phyloP scores from a whole-genome alignment of 2,797 vertebrate species.

The Semotilus atromaculatus region DNA sequence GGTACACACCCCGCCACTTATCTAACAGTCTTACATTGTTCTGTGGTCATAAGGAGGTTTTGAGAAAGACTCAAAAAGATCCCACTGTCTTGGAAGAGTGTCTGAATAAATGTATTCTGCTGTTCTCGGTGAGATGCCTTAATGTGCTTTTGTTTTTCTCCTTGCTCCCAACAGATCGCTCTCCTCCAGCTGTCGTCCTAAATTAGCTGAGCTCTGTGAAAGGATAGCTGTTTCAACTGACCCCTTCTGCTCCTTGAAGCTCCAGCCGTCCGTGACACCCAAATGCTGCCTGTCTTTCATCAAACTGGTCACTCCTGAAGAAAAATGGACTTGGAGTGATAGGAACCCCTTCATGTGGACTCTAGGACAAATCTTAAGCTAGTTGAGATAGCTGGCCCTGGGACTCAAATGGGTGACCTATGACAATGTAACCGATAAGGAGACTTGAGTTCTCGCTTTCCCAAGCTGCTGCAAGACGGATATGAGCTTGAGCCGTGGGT shows the following conservation, averaged over 20 bases:
- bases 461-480: conserved; percentile 71
- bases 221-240: conserved; percentile 64
- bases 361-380: conserved; percentile 41
- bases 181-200: conserved; percentile 69
- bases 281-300: conserved; percentile 68
- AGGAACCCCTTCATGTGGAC: conserved; percentile 68
- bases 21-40: conserved; percentile 39
- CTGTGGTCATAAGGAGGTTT: conserved; percentile 56
- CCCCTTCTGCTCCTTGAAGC: conserved; percentile 54
- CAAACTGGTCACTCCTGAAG: conserved; percentile 63
- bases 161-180: conserved; percentile 65
- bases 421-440: conserved; percentile 76
- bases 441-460: conserved; percentile 69
- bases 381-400: conserved; percentile 14
- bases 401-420: conserved; percentile 66
- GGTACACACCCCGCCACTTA: conserved; percentile 16
- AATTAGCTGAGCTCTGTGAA: conserved; percentile 70
- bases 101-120: conserved; percentile 43
- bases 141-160: conserved; percentile 63
- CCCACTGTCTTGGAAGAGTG: conserved; percentile 43
- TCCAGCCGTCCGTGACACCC: conserved; percentile 70
- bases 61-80: conserved; percentile 47
- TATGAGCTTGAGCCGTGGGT: conserved; percentile 85
- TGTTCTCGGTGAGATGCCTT: conserved; percentile 53
- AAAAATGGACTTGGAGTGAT: conserved; percentile 71